These are phyloP conservation scores for Melinaea marsaeus DNA, from an alignment of 2,888 invertebrate species.

Conservation along the genomic window DNA sequence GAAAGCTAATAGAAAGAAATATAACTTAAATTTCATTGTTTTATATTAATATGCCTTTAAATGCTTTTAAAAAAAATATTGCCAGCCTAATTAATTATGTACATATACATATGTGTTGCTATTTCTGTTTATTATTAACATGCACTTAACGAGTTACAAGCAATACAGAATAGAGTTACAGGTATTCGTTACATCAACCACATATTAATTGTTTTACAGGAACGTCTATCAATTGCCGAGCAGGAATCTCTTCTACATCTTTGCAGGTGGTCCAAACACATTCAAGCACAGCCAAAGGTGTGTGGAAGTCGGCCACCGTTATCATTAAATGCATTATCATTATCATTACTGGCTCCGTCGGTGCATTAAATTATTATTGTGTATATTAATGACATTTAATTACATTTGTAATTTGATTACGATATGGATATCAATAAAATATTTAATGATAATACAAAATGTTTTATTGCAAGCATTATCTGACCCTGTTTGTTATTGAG, in stretches of 20 bases:
- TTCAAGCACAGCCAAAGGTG: constrained; percentile 83
- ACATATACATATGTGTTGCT: no score
- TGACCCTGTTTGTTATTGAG: background rate
- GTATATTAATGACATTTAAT: constrained; percentile 18
- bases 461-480: constrained; percentile 8
- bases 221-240: constrained; percentile 79
- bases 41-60: no score
- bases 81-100: no score
- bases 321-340: constrained; percentile 51
- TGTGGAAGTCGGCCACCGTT: constrained; percentile 57
- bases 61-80: no score
- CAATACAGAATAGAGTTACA: no score
- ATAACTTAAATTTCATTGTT: no score
- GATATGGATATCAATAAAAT: constrained; percentile 9
- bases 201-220: constrained; percentile 69
- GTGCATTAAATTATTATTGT: constrained; percentile 53
- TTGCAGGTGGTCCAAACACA: constrained; percentile 87
- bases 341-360: constrained; percentile 58
- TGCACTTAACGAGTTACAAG: no score
- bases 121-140: no score
- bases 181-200: background rate
- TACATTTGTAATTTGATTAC: constrained; percentile 10
- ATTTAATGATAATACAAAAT: constrained; percentile 11
- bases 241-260: constrained; percentile 83
- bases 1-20: no score